Evolutionary conservation across 2,888 invertebrate genomes (phyloP).

Genomic region (Andrena marginata): DNA sequence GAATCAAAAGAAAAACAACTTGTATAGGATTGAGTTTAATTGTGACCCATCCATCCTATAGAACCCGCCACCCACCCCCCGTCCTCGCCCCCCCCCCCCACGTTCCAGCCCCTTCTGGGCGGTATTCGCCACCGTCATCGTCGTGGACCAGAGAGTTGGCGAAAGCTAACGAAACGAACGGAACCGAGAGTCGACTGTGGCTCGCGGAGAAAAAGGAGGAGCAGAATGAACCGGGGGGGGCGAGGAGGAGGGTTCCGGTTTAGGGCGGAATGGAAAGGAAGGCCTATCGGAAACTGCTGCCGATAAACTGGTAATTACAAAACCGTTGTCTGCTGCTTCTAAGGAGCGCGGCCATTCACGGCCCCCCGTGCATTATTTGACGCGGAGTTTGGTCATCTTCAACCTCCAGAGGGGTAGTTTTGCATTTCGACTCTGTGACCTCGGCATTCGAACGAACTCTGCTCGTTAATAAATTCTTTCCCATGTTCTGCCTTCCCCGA

Average conservation of each 20-base stretch:
- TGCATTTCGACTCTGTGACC: neutral
- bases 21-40: conserved; percentile 83
- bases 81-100: neutral
- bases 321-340: conserved; percentile 69
- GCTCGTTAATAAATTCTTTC: conserved; percentile 8
- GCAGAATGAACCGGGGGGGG: conserved; percentile 48
- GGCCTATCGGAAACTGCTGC: conserved; percentile 70
- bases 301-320: conserved; percentile 81
- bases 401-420: neutral
- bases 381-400: conserved; percentile 44
- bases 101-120: conserved; percentile 38
- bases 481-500: neutral
- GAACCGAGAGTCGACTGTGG: conserved; percentile 63
- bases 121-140: conserved; percentile 64
- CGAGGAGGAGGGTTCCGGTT: conserved; percentile 5
- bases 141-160: conserved; percentile 66
- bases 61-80: conserved; percentile 23
- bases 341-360: conserved; percentile 48
- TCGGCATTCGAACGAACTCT: neutral
- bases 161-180: conserved; percentile 70
- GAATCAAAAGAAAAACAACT: conserved; percentile 83
- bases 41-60: conserved; percentile 70
- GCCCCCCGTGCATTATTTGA: conserved; percentile 32
- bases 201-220: conserved; percentile 61
- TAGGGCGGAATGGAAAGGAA: conserved; percentile 36